phyloP scores from a whole-genome alignment of 2,113 vertebrate genomes.

The Pituophis catenifer region DNA sequence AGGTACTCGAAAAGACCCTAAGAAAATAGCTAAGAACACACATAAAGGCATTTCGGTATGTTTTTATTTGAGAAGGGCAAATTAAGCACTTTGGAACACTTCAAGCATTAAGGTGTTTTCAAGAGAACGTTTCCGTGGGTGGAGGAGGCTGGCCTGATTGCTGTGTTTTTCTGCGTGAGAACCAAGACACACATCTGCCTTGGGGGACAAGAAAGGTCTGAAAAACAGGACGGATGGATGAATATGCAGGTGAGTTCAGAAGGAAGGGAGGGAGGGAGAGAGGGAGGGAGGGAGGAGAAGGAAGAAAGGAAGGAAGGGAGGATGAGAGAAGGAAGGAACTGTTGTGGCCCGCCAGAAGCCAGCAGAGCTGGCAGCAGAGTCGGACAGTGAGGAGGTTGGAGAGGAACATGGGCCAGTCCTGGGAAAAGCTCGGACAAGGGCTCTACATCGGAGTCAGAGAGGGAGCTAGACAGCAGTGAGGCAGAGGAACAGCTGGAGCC shows the following conservation, averaged over 20 bases:
- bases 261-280: neutral
- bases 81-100: neutral
- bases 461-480: too few species aligned
- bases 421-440: too few species aligned
- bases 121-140: neutral
- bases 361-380: too few species aligned
- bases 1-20: constrained; percentile 92
- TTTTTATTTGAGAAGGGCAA: neutral
- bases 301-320: neutral
- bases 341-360: too few species aligned
- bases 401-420: too few species aligned
- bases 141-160: neutral
- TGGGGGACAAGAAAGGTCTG: neutral
- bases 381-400: too few species aligned
- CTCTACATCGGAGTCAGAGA: too few species aligned
- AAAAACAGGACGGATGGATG: neutral
- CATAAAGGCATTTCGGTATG: neutral
- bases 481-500: too few species aligned
- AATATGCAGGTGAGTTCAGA: neutral
- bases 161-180: neutral
- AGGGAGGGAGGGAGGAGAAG: neutral
- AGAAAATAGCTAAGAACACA: constrained; percentile 84
- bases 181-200: neutral
- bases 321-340: neutral
- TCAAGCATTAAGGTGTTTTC: neutral